Percentiles rank a stretch among this genome's conserved stretches.
Conservation (phyloP, 2,113 vertebrate species). For the Gymnobelideus leadbeateri region DNA sequence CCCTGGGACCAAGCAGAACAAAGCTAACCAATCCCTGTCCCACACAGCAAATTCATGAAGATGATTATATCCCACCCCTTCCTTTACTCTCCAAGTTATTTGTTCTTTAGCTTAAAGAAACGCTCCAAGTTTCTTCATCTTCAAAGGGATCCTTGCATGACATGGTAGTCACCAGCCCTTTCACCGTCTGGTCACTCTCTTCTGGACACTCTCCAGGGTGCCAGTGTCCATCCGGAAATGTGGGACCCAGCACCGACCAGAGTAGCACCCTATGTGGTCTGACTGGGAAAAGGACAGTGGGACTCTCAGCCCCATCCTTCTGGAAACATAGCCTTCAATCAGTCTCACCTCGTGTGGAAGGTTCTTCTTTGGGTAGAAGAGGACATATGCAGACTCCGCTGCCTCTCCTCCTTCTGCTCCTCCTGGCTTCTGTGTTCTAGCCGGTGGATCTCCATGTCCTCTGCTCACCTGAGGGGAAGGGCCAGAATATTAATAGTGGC, state of each 20-base stretch:
- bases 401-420: constrained; percentile 82
- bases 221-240: neutral
- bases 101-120: neutral
- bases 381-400: constrained; percentile 82
- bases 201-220: neutral
- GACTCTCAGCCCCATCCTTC: neutral
- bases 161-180: neutral
- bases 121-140: neutral
- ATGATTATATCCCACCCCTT: neutral
- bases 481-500: constrained; percentile 56
- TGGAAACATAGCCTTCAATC: neutral
- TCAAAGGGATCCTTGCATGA: neutral
- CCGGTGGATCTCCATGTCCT: constrained; percentile 77
- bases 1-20: neutral
- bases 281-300: neutral
- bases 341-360: constrained; percentile 85
- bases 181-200: neutral
- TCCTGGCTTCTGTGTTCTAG: constrained; percentile 82
- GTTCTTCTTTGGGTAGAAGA: constrained; percentile 79
- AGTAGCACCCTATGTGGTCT: neutral
- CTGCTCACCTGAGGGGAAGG: neutral
- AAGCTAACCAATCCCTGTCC: neutral
- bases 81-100: neutral
- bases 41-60: neutral
- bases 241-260: neutral